Conservation (phyloP, 2,113 vertebrate genomes). For the Felis catus region DNA sequence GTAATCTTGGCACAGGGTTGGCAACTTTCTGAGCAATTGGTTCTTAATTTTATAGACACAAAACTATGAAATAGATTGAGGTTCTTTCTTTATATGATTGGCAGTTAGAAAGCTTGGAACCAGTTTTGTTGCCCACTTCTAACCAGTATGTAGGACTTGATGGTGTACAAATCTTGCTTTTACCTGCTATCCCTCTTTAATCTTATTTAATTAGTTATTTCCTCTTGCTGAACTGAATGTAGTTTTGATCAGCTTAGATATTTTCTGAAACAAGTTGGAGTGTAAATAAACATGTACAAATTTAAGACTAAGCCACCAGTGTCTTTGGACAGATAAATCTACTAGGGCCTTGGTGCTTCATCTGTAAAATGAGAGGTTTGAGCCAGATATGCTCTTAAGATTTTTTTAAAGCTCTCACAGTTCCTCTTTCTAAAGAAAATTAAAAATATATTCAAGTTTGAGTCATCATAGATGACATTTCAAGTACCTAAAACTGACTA, state of each 20-base stretch:
- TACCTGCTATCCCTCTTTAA: neutral
- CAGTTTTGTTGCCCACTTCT: neutral
- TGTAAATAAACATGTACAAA: neutral
- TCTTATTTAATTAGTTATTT: neutral
- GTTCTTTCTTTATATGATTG: neutral
- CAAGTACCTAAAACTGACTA: neutral
- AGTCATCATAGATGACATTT: neutral
- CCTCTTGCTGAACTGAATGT: neutral
- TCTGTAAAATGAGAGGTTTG: neutral
- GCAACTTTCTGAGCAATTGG: neutral
- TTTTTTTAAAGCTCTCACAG: neutral
- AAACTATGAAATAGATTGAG: neutral
- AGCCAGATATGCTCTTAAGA: neutral
- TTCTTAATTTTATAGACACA: neutral
- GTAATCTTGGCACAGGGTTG: neutral
- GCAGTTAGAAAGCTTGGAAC: neutral
- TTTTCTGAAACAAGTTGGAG: slow-evolving; percentile 15
- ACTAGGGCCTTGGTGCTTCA: neutral
- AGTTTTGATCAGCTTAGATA: neutral
- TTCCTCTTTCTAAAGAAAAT: neutral
- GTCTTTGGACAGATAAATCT: neutral
- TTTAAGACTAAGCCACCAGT: neutral
- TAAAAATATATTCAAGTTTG: neutral
- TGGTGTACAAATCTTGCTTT: neutral
- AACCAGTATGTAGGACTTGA: neutral